A percentile compares a stretch with the other conserved stretches of the same genome.
These are phyloP conservation scores for Mesoligia furuncula DNA, from an alignment of 2,888 invertebrate species.

Conservation along the genomic window DNA sequence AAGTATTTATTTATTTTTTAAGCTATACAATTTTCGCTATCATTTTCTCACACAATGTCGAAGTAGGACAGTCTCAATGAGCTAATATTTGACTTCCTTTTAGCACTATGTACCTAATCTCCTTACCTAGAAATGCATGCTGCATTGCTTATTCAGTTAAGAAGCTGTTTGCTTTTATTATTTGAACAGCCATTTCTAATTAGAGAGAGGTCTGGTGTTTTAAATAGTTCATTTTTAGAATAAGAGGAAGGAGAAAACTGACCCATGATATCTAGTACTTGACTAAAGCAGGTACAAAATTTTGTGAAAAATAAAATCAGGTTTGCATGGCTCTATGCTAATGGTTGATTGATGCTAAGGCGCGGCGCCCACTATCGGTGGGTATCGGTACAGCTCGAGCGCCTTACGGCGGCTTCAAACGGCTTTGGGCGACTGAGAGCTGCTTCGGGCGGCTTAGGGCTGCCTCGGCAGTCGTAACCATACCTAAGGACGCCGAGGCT, in stretches of 20 bases:
- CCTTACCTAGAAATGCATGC: constrained; percentile 38
- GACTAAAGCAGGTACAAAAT: not conserved
- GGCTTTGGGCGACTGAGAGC: too few species aligned
- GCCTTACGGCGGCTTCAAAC: too few species aligned
- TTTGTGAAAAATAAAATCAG: not conserved
- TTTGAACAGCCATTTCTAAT: constrained; percentile 27
- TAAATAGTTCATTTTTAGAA: constrained; percentile 12
- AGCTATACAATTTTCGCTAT: not conserved
- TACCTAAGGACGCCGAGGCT: too few species aligned
- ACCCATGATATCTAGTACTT: too few species aligned
- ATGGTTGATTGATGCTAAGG: too few species aligned
- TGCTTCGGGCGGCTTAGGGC: too few species aligned
- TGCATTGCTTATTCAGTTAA: constrained; percentile 31
- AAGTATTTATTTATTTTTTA: not conserved
- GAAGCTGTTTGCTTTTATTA: constrained; percentile 30
- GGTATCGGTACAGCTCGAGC: too few species aligned
- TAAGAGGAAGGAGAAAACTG: too few species aligned
- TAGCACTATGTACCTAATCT: constrained; percentile 29
- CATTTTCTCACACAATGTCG: constrained; percentile 1
- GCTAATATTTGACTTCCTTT: constrained; percentile 48
- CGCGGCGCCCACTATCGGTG: too few species aligned
- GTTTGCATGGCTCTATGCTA: too few species aligned
- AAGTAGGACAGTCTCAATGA: constrained; percentile 39
- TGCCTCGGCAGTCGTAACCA: too few species aligned
- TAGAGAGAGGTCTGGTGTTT: not conserved